Evolutionary conservation across 1,140 invertebrate genomes (phyloP).

Genomic region (Schmidtea mediterranea): DNA sequence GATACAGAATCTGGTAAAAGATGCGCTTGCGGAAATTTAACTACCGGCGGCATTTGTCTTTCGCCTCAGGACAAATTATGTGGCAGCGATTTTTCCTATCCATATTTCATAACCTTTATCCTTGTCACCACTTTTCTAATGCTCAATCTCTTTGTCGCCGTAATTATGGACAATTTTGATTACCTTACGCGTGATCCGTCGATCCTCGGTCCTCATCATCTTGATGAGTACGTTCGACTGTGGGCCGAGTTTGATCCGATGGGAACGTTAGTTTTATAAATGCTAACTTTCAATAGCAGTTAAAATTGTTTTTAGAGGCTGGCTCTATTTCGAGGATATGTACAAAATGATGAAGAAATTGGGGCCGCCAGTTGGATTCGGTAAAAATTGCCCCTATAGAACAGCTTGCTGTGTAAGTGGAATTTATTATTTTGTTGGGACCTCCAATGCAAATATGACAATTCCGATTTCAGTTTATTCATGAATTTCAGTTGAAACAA

Average conservation of each 20-base stretch:
- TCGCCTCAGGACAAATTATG: constrained; percentile 29
- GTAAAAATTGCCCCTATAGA: constrained; percentile 94
- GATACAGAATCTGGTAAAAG: constrained; percentile 17
- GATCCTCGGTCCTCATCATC: constrained; percentile 92
- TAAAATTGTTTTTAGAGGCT: constrained; percentile 41
- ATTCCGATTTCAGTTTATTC: no score
- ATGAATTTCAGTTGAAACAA: no score
- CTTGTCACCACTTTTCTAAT: constrained; percentile 99
- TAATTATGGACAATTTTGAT: constrained; percentile 99
- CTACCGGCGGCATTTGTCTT: constrained; percentile 34
- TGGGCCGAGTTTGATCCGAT: constrained; percentile 99
- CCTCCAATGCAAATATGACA: no score
- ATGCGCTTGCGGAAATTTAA: constrained; percentile 21
- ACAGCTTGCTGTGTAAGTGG: constrained; percentile 73
- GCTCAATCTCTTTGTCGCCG: constrained; percentile 97
- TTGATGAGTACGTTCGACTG: constrained; percentile 93
- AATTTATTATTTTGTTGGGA: background rate
- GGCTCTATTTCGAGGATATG: constrained; percentile 93
- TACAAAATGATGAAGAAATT: constrained; percentile 99
- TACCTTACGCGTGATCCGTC: constrained; percentile 94
- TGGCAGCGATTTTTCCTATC: constrained; percentile 77
- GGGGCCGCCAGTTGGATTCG: constrained; percentile 95
- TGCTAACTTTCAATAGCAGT: background rate
- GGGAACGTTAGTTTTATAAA: constrained; percentile 43
- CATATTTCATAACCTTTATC: constrained; percentile 96